phyloP scores from a whole-genome alignment of 2,797 vertebrate genomes.

The Moxostoma hubbsi region DNA sequence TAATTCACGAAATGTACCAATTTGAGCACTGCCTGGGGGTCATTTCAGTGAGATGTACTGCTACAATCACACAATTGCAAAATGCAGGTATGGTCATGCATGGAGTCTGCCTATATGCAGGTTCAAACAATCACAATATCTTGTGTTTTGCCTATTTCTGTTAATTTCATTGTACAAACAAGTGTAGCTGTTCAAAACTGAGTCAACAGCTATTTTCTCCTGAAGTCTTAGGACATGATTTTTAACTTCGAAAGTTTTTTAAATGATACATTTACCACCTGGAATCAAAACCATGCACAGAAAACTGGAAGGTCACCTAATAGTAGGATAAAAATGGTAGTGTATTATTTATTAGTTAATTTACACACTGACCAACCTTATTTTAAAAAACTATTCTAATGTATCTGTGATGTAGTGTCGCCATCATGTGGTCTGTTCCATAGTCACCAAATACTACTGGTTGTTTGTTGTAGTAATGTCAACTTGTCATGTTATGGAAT shows the following conservation, averaged over 20 bases:
- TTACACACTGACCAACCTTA: neutral
- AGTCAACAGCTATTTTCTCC: neutral
- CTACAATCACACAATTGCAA: neutral
- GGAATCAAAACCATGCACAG: no score
- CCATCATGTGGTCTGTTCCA: constrained; percentile 44
- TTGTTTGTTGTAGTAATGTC: neutral
- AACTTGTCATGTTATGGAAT: neutral
- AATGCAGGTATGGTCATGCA: neutral
- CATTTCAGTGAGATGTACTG: no score
- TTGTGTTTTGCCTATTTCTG: neutral
- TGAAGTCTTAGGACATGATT: neutral
- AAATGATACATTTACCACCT: no score
- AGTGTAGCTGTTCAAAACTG: neutral
- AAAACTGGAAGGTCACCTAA: no score
- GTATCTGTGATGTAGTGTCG: constrained; percentile 11
- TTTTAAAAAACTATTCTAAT: neutral
- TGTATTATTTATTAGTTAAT: no score
- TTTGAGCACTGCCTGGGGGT: no score
- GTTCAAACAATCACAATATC: constrained; percentile 14
- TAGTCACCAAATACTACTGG: neutral
- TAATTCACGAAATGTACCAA: no score
- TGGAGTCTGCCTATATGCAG: neutral
- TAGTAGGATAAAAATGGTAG: no score
- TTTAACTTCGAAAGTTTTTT: neutral
- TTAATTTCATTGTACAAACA: neutral